phyloP scores from a whole-genome alignment of 1,140 invertebrate species.

The Tribolium madens region DNA sequence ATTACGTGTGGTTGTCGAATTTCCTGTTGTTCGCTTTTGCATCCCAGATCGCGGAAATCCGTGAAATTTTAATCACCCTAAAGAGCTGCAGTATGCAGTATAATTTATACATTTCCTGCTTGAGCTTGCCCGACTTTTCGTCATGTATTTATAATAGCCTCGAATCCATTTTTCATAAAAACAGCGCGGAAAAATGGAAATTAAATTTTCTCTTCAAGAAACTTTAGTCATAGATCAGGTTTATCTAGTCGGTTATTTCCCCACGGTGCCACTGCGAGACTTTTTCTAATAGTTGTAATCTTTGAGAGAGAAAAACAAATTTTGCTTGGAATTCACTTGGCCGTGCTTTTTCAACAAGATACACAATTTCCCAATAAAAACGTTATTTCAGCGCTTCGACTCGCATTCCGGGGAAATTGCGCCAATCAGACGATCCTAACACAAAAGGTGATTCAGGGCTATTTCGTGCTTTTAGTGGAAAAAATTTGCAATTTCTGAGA shows the following conservation, averaged over 20 bases:
- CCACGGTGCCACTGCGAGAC: neutral
- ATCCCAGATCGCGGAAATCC: conserved; percentile 17
- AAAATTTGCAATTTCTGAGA: neutral
- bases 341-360: neutral
- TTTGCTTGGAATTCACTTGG: neutral
- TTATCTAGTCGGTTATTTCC: too few species aligned
- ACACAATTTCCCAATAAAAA: neutral
- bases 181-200: neutral
- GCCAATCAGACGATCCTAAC: neutral
- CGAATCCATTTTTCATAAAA: conserved; percentile 3
- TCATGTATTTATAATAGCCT: neutral
- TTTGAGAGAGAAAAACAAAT: neutral
- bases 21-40: conserved; percentile 27
- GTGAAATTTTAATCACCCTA: conserved; percentile 16
- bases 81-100: conserved; percentile 23
- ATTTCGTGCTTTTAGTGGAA: neutral
- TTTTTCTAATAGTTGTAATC: neutral
- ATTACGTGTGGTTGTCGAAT: conserved; percentile 11
- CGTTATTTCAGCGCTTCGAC: neutral
- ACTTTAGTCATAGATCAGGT: too few species aligned
- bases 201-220: conserved; percentile 1
- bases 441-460: neutral
- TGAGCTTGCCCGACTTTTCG: neutral
- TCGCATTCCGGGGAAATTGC: neutral
- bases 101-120: conserved; percentile 31